Base-by-base conservation (phyloP, 2,797 vertebrate species). In the Carapus acus region DNA sequence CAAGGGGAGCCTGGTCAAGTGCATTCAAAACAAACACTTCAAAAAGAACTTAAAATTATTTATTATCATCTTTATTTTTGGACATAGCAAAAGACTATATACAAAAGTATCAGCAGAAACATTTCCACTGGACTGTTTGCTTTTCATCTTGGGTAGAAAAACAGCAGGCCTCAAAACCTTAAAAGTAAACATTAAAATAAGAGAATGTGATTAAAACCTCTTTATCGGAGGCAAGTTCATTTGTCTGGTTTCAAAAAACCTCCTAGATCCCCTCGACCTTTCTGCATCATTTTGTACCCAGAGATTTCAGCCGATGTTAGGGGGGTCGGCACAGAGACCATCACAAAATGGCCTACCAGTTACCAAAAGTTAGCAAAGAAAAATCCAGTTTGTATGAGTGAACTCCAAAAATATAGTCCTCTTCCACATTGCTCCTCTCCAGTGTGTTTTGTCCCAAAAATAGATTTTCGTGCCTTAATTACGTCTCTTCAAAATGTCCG, bases 11-110 rank as follows among this genome's bases (percentile, higher is more conserved):
- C 62, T 54, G 54, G 73, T 76, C 40, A 65, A 23, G 76, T 33
- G 65, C 62, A 76, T 73, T 74, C 51, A 54, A 67, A 43, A 79
- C 66, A 75, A 54, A 72, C 77, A 77, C 65, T 50, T 76, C 54
- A 72, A 78, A 77, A 78, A 67, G 48, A 80, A 73, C 49, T 78
- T 49, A 90, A n/a, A n/a, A 90, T 85, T 88, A 88, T 88, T 90
- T 83, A 88, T 90, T 82, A 89, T 85, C 90, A n/a, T n/a, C n/a
- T n/a, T 89, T 93, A 96, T 96, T 96, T 98, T 91, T 88, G 83
- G 90, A 91, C 90, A 90, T 90, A 90, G 82, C 88, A 92, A 90
- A 82, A 91, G 88, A 88, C 88, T 86, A 90, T 88, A 83, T 86
- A 88, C 92, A 95, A 85, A 90, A 89, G 85, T 84, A 90, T 85